Percentiles rank a stretch among this genome's conserved stretches.
These are phyloP conservation scores for Sphenopsis melanotis DNA, from an alignment of 2,797 vertebrate species.

Conservation along the genomic window DNA sequence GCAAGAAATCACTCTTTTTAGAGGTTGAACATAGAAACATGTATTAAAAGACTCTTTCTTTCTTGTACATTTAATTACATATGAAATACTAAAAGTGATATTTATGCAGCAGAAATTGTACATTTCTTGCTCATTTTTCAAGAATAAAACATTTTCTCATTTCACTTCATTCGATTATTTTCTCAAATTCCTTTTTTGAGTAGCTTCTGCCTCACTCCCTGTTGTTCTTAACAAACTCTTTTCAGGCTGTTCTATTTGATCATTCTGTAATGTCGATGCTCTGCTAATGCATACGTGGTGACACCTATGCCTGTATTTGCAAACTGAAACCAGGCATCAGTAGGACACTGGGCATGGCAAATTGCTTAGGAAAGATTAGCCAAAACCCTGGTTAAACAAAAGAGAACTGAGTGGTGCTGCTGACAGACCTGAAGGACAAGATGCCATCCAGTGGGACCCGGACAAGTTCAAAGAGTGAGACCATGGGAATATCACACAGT, in stretches of 20 bases:
- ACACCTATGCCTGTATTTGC: background rate
- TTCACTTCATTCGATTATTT: background rate
- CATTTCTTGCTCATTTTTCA: background rate
- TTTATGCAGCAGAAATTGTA: background rate
- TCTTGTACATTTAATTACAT: background rate
- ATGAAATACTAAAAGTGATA: background rate
- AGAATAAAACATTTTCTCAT: background rate
- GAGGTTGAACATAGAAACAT: background rate
- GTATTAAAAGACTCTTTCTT: background rate
- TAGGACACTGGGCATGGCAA: background rate
- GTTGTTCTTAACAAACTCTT: background rate
- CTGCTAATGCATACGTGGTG: background rate
- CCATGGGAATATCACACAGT: background rate
- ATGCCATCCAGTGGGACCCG: background rate
- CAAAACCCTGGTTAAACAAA: background rate
- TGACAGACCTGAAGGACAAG: background rate
- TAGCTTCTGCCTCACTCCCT: background rate
- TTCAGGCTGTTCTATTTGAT: background rate
- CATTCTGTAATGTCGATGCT: background rate
- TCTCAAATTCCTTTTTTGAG: background rate
- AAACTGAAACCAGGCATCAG: background rate
- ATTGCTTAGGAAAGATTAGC: background rate
- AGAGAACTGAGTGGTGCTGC: background rate
- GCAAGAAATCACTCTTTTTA: background rate
- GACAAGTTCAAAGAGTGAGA: background rate